These are phyloP conservation scores for Centrocercus urophasianus DNA, from an alignment of 2,113 vertebrate genomes.

Conservation along the genomic window DNA sequence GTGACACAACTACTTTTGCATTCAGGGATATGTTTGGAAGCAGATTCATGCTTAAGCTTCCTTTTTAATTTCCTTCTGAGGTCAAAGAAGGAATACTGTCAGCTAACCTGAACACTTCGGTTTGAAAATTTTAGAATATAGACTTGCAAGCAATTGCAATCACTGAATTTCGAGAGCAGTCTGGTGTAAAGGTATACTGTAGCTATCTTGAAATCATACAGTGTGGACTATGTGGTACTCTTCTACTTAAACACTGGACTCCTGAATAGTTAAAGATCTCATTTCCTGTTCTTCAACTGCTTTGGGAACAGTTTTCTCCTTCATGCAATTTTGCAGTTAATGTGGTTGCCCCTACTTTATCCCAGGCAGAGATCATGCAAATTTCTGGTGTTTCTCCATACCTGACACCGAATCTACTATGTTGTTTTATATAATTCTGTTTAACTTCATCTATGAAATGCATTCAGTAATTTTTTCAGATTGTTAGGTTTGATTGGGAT, in stretches of 20 bases:
- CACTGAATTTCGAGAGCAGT: not conserved
- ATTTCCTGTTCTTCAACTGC: not conserved
- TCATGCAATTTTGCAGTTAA: not conserved
- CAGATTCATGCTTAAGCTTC: not conserved
- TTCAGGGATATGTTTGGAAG: not conserved
- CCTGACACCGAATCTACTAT: not conserved
- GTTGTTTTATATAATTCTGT: not conserved
- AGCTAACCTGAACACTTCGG: not conserved
- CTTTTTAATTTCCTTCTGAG: not conserved
- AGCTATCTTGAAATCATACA: not conserved
- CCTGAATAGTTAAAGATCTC: not conserved
- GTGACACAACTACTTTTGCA: not conserved
- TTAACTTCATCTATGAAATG: constrained; percentile 2
- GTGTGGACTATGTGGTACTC: not conserved
- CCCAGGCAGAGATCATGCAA: not conserved
- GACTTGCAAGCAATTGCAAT: not conserved
- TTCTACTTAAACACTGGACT: not conserved
- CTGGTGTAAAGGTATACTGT: not conserved
- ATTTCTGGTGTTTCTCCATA: not conserved
- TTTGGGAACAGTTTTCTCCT: not conserved
- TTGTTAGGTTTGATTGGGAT: constrained; percentile 35
- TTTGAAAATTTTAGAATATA: not conserved
- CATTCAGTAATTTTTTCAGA: not conserved
- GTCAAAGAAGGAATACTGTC: not conserved
- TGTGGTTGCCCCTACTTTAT: not conserved